A percentile compares a stretch with the other conserved stretches of the same genome.
phyloP scores from a whole-genome alignment of 2,888 invertebrate species.

The Linyphia triangularis region DNA sequence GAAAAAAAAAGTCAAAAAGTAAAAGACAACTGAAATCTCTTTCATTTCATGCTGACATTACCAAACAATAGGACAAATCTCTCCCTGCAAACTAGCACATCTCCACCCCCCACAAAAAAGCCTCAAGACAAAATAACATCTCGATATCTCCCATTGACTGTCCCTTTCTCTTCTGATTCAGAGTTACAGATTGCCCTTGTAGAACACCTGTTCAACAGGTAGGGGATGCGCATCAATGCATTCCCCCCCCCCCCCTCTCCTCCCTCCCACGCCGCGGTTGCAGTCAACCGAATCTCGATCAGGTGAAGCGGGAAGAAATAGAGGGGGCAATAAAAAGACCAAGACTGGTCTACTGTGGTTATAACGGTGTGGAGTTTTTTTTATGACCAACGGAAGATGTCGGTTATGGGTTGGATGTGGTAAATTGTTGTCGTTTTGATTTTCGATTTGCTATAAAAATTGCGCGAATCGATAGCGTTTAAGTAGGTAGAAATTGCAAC shows the following conservation, averaged over 20 bases:
- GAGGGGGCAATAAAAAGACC: conserved; percentile 30
- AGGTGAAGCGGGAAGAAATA: conserved; percentile 62
- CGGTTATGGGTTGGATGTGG: conserved; percentile 20
- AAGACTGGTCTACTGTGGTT: neutral
- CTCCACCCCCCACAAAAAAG: no score
- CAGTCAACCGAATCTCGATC: conserved; percentile 54
- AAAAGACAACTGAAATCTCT: no score
- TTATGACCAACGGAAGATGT: conserved; percentile 21
- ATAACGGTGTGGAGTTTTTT: conserved; percentile 35
- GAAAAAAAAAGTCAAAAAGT: no score
- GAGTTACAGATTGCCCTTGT: conserved; percentile 71
- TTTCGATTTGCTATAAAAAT: conserved; percentile 40
- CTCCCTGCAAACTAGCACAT: neutral
- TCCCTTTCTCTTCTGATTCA: conserved; percentile 32
- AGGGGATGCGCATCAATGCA: conserved; percentile 61
- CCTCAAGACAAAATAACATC: neutral
- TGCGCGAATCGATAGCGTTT: conserved; percentile 61
- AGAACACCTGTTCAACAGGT: conserved; percentile 71
- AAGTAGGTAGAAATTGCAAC: neutral
- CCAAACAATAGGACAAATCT: neutral
- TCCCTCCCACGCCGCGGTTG: conserved; percentile 11
- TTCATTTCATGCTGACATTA: no score
- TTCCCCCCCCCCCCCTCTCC: conserved; percentile 19
- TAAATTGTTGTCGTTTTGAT: conserved; percentile 55
- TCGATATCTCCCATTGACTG: conserved; percentile 39